A percentile compares a stretch with the other conserved stretches of the same genome.
Conservation (phyloP, 2,888 invertebrate genomes). For the Epirrhoe tristata region DNA sequence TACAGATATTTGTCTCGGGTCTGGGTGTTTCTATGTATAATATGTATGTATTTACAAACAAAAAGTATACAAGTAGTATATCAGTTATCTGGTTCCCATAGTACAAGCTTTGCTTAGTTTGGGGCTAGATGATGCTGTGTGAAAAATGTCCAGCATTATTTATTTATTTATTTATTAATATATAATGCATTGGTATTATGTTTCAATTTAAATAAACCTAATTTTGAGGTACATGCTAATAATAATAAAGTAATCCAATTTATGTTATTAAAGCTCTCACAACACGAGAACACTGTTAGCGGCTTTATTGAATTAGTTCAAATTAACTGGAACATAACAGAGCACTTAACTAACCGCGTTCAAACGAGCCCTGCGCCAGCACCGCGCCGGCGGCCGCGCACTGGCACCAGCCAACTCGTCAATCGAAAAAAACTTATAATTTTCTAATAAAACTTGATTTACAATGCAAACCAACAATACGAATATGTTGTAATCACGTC, state of each 20-base stretch:
- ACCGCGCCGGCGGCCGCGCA: not conserved
- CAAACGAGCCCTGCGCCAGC: slow-evolving; percentile 11
- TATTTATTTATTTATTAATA: too few relatives aligned
- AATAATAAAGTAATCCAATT: slow-evolving; percentile 9
- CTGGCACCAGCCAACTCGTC: not conserved
- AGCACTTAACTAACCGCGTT: slow-evolving; percentile 39
- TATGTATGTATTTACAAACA: too few relatives aligned
- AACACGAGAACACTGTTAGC: slow-evolving; percentile 26
- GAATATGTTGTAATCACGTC: too few relatives aligned
- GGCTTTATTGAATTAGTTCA: slow-evolving; percentile 23
- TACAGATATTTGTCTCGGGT: too few relatives aligned
- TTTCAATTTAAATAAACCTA: not conserved
- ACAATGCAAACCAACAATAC: too few relatives aligned
- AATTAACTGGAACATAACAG: slow-evolving; percentile 36
- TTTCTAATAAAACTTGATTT: too few relatives aligned
- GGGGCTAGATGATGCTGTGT: too few relatives aligned
- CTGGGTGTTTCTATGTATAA: too few relatives aligned
- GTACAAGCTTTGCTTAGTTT: too few relatives aligned
- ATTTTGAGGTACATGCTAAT: not conserved
- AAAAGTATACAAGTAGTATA: too few relatives aligned
- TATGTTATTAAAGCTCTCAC: slow-evolving; percentile 10
- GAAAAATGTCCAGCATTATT: too few relatives aligned
- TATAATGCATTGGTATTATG: not conserved
- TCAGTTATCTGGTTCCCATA: too few relatives aligned
- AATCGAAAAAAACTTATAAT: not conserved